Base-by-base conservation (phyloP, 1,140 invertebrate species). In the Heliconius himera region DNA sequence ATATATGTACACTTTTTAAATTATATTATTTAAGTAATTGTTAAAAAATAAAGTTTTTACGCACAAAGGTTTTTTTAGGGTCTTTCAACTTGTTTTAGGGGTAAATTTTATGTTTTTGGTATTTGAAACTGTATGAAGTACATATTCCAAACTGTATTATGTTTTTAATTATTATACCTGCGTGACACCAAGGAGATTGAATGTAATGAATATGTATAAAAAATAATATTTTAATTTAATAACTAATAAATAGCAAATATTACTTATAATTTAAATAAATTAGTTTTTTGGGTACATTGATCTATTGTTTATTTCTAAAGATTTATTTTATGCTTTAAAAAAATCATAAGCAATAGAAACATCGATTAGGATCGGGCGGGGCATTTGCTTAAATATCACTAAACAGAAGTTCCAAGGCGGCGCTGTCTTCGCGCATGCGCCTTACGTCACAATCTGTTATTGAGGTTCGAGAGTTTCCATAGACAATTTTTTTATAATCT, bases 401-500 rank as follows among this genome's bases (percentile, higher is more conserved):
- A 76, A 33, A 71, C 66, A 66, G 73, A 83, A 80, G 73, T 76
- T 16, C 13, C 41, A 46, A 46, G 13, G 79, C 82, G 81, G 84
- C 85, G 85, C 80, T 87, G 84, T 76, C 51, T 41, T 85, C 83
- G 85, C 90, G 90, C 91, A 93, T 93, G 92, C 92, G 92, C 76
- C 46, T 71, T 84, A 74, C 70, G 56, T 41, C 33, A 54, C 46
- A 71, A 71, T 75, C 74, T 46, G 49, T 71, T 78, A 77, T 73
- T 66, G 75, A 82, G 54, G 66, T 71, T 56, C 29, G 56, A 73
- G 70, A 70, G 29, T 70, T 73, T 85, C 85, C 91, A 94, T 84
- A 91, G 91, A 94, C 90, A 93, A 88, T 81, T 83, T 80, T 88
- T 87, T 89, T 84, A 81, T 88, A 87, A 81, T 89, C 84, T 92